Base-by-base conservation (phyloP, 2,797 vertebrate species). In the Megaceryle alcyon region DNA sequence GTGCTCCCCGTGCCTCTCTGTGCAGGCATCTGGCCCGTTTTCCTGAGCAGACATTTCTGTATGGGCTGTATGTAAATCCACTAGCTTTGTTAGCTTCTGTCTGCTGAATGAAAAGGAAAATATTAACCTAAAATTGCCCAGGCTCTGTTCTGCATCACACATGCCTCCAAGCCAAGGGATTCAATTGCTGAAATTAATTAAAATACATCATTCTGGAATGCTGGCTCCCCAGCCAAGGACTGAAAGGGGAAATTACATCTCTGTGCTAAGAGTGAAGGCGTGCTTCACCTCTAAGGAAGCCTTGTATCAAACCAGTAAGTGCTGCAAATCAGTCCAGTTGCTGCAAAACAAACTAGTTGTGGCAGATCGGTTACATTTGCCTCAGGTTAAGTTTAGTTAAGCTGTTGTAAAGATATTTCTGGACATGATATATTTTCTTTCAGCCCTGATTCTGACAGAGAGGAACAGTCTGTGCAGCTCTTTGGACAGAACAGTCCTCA, bases 161-260 rank as follows among this genome's bases (percentile, higher is more conserved):
- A 57, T 51, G 39, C 57, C 72, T 77, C 64, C 76, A 88, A 91
- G 86, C 83, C 94, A 95, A 93, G 82, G 82, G 92, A 73, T 94
- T 92, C 86, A 95, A 81, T 93, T 90, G 94, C 96, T 97, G 92
- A 90, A 94, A 72, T 96, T 95, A 96, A 97, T 97, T 97, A 96
- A 97, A 97, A 92, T 90, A 54, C 95, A 96, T 97, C 92, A 94
- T 82, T 80, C 76, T 96, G 95, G 96, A 97, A 97, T 96, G 96
- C 70, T 95, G 86, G 79, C 88, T 96, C 77, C 41, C 82, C 91
- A 88, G 93, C 95, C 97, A 96, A 85, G 91, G 90, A 59, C 91
- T 94, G 82, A 57, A 86, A 83, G 86, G 95, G 94, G 94, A 97
- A 96, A 97, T 97, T 77, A 31, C 85, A 94, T 94, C 84, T 57